These are phyloP conservation scores for Machimus rusticus DNA, from an alignment of 2,888 invertebrate genomes.

Conservation along the genomic window DNA sequence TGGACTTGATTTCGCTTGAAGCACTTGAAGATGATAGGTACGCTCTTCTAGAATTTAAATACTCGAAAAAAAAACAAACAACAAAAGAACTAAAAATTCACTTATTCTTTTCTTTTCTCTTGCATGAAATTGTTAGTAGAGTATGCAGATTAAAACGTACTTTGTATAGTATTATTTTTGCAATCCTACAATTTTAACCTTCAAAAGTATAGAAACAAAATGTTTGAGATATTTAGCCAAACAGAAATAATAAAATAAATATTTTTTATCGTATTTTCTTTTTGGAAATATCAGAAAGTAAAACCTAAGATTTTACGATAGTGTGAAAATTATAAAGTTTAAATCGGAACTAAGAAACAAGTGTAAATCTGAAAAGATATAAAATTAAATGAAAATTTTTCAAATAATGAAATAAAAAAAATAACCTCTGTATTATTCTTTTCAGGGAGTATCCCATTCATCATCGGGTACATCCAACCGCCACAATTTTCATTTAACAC, in stretches of 20 bases:
- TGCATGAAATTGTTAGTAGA: neutral
- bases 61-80: neutral
- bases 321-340: no score
- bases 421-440: neutral
- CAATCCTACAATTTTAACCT: no score
- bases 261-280: no score
- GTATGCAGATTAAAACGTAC: neutral
- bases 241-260: no score
- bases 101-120: neutral
- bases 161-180: no score
- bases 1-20: neutral
- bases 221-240: no score
- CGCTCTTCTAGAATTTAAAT: neutral
- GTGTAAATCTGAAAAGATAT: no score
- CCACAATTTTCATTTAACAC: neutral
- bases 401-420: neutral
- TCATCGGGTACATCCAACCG: neutral
- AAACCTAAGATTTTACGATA: no score
- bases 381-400: no score
- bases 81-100: neutral
- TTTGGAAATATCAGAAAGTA: no score
- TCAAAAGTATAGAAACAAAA: no score
- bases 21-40: neutral
- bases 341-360: no score
- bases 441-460: neutral